Conservation (phyloP, 2,113 vertebrate species). For the Seriola aureovittata region DNA sequence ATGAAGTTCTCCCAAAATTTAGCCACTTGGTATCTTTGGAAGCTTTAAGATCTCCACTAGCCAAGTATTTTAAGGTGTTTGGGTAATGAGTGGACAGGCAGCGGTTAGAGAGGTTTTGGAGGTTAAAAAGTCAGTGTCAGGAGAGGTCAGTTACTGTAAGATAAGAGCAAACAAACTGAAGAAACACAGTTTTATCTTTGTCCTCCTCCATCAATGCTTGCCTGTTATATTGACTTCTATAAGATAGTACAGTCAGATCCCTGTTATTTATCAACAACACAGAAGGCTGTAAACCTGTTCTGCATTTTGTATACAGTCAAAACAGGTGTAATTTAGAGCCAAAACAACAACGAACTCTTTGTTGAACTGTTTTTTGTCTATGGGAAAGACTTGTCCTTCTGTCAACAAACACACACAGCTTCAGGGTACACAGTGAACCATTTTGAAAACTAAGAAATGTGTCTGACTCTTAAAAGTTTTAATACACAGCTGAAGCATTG, state of each 20-base stretch:
- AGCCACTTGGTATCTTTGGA: background rate
- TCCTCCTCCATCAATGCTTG: conserved; percentile 7
- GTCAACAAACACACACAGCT: background rate
- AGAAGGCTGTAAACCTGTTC: background rate
- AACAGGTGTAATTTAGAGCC: conserved; percentile 5
- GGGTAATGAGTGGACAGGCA: background rate
- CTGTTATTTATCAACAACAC: background rate
- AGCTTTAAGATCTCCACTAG: background rate
- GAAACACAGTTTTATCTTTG: background rate
- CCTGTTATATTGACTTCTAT: conserved; percentile 10
- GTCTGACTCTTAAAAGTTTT: background rate
- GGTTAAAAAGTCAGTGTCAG: background rate
- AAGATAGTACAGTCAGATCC: background rate
- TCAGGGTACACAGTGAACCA: background rate
- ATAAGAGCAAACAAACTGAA: background rate
- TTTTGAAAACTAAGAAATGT: background rate
- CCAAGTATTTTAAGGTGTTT: background rate
- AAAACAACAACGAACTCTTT: conserved; percentile 11
- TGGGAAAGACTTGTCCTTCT: conserved; percentile 14
- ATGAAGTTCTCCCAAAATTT: background rate
- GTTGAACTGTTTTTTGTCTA: conserved; percentile 41
- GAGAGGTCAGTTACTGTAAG: background rate
- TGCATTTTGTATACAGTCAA: conserved; percentile 17
- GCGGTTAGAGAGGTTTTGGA: background rate
- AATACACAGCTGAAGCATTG: background rate